A percentile compares a stretch with the other conserved stretches of the same genome.
Evolutionary conservation across 92 coral and sea anemone species (phyloP).

Genomic region (Desmophyllum pertusum): DNA sequence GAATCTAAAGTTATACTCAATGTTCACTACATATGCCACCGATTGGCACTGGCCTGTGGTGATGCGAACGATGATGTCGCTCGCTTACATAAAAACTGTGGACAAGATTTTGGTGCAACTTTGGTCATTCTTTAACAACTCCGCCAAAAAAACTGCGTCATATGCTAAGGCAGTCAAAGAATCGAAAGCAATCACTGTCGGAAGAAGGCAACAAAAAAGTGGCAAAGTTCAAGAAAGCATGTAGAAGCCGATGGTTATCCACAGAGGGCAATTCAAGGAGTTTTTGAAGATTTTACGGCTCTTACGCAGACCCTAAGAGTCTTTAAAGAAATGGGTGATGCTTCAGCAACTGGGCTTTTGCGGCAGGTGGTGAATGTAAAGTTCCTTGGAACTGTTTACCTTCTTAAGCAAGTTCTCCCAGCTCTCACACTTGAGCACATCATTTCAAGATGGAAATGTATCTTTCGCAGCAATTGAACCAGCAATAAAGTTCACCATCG

Average conservation of each 20-base stretch:
- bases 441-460: conserved; percentile 67
- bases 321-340: conserved; percentile 60
- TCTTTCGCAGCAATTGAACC: conserved; percentile 71
- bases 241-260: conserved; percentile 57
- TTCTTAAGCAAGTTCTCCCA: conserved; percentile 58
- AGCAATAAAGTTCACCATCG: conserved; percentile 57
- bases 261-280: conserved; percentile 44
- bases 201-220: conserved; percentile 44
- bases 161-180: conserved; percentile 72
- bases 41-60: conserved; percentile 73
- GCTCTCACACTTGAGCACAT: conserved; percentile 64
- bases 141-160: conserved; percentile 69
- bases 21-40: conserved; percentile 73
- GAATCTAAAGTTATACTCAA: conserved; percentile 53
- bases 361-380: conserved; percentile 55
- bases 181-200: conserved; percentile 39
- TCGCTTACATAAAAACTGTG: conserved; percentile 45
- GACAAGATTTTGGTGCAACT: conserved; percentile 68
- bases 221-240: conserved; percentile 64
- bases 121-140: conserved; percentile 70
- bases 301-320: conserved; percentile 62
- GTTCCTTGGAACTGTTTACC: conserved; percentile 65
- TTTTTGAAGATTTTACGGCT: conserved; percentile 75
- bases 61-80: conserved; percentile 61
- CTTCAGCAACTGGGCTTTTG: conserved; percentile 66